A percentile compares a stretch with the other conserved stretches of the same genome.
Conservation (phyloP, 2,797 vertebrate species). For the Ctenopoma kingsleyae region DNA sequence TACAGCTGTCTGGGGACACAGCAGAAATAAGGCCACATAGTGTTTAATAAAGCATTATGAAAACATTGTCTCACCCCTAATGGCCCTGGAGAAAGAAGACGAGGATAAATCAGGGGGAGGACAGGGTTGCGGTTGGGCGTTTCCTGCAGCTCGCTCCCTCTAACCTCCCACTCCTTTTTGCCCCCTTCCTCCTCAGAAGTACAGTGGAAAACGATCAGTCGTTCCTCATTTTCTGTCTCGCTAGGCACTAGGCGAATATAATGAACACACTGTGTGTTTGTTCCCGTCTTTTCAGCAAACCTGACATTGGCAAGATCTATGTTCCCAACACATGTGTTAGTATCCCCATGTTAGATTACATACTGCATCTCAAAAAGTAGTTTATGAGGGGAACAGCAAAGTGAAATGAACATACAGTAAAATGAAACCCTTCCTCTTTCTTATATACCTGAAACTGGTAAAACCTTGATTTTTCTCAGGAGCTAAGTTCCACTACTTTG, state of each 20-base stretch:
- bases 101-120: constrained; percentile 66
- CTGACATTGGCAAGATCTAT: constrained; percentile 30
- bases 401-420: neutral
- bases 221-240: constrained; percentile 49
- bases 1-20: constrained; percentile 50
- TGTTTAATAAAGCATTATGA: constrained; percentile 82
- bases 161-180: constrained; percentile 30
- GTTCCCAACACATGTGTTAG: neutral
- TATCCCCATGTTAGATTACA: constrained; percentile 11
- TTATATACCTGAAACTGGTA: neutral
- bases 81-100: constrained; percentile 57
- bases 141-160: constrained; percentile 50
- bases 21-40: constrained; percentile 74
- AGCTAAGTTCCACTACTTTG: neutral
- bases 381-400: constrained; percentile 10
- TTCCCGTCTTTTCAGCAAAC: neutral
- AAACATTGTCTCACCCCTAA: constrained; percentile 78
- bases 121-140: constrained; percentile 31
- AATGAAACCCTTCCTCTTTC: neutral
- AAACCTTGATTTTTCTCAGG: constrained; percentile 7
- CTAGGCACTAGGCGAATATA: constrained; percentile 16
- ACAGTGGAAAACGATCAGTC: constrained; percentile 56
- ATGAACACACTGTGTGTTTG: constrained; percentile 23
- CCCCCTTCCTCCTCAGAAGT: constrained; percentile 20
- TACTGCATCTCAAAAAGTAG: constrained; percentile 10